Conservation (phyloP, 2,797 vertebrate genomes). For the Molothrus aeneus region DNA sequence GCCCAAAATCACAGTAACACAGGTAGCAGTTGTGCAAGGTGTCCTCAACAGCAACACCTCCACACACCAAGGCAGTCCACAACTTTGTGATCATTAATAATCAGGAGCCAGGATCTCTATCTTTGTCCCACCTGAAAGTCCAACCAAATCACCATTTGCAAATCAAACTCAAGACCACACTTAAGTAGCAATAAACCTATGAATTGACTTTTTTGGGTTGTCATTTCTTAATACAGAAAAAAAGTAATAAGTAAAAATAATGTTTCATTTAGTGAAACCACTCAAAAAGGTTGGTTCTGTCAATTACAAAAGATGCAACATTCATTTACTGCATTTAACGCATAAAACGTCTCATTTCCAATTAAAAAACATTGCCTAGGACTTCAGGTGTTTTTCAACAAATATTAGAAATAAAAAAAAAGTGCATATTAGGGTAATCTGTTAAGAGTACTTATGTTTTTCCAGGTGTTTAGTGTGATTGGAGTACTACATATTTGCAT, state of each 20-base stretch:
- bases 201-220: background rate
- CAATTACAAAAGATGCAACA: background rate
- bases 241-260: background rate
- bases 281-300: background rate
- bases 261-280: background rate
- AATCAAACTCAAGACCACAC: background rate
- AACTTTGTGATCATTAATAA: background rate
- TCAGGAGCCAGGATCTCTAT: background rate
- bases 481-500: constrained; percentile 66
- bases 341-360: background rate
- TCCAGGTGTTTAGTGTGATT: constrained; percentile 69
- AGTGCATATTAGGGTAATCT: constrained; percentile 42
- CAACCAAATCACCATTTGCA: background rate
- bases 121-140: background rate
- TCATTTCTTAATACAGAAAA: background rate
- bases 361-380: constrained; percentile 1
- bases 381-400: constrained; percentile 44
- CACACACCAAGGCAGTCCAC: background rate
- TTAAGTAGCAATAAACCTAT: background rate
- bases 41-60: background rate
- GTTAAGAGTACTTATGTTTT: constrained; percentile 60
- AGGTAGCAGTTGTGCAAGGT: fast-evolving
- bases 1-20: fast-evolving
- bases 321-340: background rate
- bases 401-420: constrained; percentile 23